Base-by-base conservation (phyloP, 2,797 vertebrate species). In the Brachyrhaphis roseni region DNA sequence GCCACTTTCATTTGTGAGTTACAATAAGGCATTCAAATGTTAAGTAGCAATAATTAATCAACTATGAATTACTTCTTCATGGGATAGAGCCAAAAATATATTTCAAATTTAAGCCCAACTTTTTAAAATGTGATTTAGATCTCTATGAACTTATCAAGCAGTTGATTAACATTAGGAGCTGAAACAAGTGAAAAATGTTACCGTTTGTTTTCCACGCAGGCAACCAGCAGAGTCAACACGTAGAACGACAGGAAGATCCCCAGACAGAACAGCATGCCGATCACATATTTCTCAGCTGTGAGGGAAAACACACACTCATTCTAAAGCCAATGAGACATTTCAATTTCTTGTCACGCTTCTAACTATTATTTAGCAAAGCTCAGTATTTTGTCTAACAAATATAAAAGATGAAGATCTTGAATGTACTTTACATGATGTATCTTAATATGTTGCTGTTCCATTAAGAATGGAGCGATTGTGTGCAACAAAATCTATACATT, bases 211-310 rank as follows among this genome's bases (percentile, higher is more conserved):
- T 98, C 96, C 93, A 98, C 87, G 78, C 98, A 99, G 90, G 97
- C 95, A 74, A 97, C 90, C 76, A 98, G 84, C 88, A 99, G 83
- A 0, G 97, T 97, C 86, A 99, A 92, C 74, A 98, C 72, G 57
- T 99, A 99, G 94, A 99, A 97, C 81, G 97, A 97, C 75, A 99
- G 95, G 95, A 99, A 99, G 92, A 99, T 97, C 0, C 97, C 97
- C 82, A 98, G 93, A 86, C 97, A 97, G 93, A 99, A 98, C 71
- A 99, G 93, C 94, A 98, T 96, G 1, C 97, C 98, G 36, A 95
- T 95, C 68, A 98, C 95, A 0, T 99, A 99, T 79, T 96, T 97
- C 74, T 97, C 95, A 0, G 94, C 98, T 99, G 89, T 62, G 43
- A 45, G 73, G n/a, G 77, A 23, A 86, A 11, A 79, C 0, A 79